Conservation (phyloP, 2,888 invertebrate species). For the Sarcophaga carnaria region DNA sequence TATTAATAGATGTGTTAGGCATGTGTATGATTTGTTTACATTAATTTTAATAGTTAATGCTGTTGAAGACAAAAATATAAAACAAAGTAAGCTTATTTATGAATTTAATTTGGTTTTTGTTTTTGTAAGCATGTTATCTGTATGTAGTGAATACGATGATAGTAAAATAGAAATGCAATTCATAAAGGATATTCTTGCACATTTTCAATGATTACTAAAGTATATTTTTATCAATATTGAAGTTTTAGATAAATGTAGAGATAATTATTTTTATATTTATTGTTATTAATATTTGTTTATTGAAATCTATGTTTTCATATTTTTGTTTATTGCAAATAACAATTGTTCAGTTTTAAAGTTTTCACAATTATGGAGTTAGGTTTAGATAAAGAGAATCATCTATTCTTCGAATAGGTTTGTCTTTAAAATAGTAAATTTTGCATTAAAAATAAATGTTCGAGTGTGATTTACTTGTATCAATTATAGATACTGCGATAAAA, state of each 20-base stretch:
- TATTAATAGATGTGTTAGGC: slow-evolving; percentile 4
- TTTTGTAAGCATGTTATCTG: neutral
- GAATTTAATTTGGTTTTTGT: neutral
- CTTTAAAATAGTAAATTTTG: slow-evolving; percentile 39
- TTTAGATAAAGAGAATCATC: slow-evolving; percentile 46
- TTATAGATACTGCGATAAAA: neutral
- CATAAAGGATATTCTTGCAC: too few relatives aligned
- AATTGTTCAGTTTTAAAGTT: slow-evolving; percentile 46
- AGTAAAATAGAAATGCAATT: too few relatives aligned
- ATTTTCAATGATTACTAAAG: too few relatives aligned
- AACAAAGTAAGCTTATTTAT: slow-evolving; percentile 16
- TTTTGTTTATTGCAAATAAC: slow-evolving; percentile 58
- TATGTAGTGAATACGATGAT: neutral
- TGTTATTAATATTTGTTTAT: slow-evolving; percentile 41
- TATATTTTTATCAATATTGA: too few relatives aligned
- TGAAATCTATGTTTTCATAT: slow-evolving; percentile 30
- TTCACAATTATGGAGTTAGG: slow-evolving; percentile 28
- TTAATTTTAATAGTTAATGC: neutral
- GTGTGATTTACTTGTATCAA: slow-evolving; percentile 29
- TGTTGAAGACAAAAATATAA: neutral
- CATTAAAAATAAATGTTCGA: slow-evolving; percentile 50
- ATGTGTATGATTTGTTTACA: slow-evolving; percentile 1
- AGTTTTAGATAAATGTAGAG: neutral
- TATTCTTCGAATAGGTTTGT: slow-evolving; percentile 61
- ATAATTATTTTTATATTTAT: slow-evolving; percentile 31